Conservation (phyloP, 2,113 vertebrate species). For the Pseudopodoces humilis region DNA sequence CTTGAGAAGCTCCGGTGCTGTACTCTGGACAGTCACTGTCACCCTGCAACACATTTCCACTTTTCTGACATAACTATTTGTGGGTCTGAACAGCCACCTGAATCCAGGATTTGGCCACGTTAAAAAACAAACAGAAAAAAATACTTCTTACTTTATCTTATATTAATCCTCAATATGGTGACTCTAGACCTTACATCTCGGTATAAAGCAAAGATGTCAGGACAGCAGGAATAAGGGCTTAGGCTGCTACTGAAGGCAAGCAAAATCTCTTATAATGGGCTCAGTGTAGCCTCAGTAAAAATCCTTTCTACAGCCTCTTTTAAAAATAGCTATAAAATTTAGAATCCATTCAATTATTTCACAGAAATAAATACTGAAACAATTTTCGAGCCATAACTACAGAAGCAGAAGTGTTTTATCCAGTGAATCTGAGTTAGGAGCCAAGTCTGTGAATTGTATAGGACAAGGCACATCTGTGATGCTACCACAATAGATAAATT, state of each 20-base stretch:
- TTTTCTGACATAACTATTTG: not conserved
- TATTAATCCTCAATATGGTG: not conserved
- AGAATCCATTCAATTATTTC: not conserved
- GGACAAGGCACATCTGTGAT: accelerated
- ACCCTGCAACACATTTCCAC: not conserved
- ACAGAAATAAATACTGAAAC: not conserved
- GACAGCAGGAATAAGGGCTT: not conserved
- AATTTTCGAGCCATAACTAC: not conserved
- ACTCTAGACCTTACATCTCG: not conserved
- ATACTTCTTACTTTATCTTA: not conserved
- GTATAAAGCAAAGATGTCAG: not conserved
- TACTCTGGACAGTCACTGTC: not conserved
- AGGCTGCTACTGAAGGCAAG: not conserved
- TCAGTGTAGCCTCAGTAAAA: not conserved
- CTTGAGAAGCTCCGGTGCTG: not conserved
- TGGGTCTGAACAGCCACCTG: not conserved
- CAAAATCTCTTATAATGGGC: not conserved
- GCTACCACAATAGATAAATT: not conserved
- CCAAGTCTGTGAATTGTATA: not conserved
- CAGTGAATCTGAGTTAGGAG: not conserved
- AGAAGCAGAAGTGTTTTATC: not conserved
- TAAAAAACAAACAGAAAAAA: not conserved
- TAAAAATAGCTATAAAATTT: not conserved
- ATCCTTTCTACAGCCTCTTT: not conserved
- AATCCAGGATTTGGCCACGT: not conserved